phyloP scores from a whole-genome alignment of 2,888 invertebrate genomes.

The Merodon equestris region DNA sequence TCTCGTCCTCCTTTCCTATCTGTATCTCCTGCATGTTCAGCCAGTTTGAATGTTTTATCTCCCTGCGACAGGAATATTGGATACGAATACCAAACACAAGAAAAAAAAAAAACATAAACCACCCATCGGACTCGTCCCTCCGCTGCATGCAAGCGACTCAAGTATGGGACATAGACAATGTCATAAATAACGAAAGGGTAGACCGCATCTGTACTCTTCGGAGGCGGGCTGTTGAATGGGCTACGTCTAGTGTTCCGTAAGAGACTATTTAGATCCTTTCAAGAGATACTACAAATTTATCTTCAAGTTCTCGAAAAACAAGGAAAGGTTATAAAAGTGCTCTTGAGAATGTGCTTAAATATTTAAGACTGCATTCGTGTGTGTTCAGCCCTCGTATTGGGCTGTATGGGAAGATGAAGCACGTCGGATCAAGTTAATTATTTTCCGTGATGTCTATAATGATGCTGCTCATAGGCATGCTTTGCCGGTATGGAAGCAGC shows the following conservation, averaged over 20 bases:
- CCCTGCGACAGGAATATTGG: conserved; percentile 33
- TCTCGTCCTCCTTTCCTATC: conserved; percentile 7
- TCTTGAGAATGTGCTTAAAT: conserved; percentile 49
- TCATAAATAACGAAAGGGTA: not conserved
- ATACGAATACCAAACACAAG: not conserved
- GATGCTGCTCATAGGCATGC: not conserved
- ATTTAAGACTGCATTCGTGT: conserved; percentile 13
- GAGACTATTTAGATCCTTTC: conserved; percentile 60
- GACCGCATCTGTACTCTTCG: no score
- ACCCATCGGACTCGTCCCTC: conserved; percentile 10
- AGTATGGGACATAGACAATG: not conserved
- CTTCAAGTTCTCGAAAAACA: conserved; percentile 5
- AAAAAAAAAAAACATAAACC: conserved; percentile 48
- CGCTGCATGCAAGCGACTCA: no score
- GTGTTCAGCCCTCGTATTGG: not conserved
- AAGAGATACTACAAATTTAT: conserved; percentile 33
- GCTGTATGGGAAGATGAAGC: not conserved
- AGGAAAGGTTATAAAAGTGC: conserved; percentile 22
- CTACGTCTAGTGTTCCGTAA: conserved; percentile 53
- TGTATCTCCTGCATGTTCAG: not conserved
- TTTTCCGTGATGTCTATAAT: conserved; percentile 43
- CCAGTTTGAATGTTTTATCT: conserved; percentile 37
- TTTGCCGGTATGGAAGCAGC: conserved; percentile 1
- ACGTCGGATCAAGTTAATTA: conserved; percentile 43
- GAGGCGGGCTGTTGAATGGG: not conserved